Evolutionary conservation across 2,888 invertebrate species (phyloP), one percentile per base, ranked within the genome.

Genomic region (Pyralis farinalis): DNA sequence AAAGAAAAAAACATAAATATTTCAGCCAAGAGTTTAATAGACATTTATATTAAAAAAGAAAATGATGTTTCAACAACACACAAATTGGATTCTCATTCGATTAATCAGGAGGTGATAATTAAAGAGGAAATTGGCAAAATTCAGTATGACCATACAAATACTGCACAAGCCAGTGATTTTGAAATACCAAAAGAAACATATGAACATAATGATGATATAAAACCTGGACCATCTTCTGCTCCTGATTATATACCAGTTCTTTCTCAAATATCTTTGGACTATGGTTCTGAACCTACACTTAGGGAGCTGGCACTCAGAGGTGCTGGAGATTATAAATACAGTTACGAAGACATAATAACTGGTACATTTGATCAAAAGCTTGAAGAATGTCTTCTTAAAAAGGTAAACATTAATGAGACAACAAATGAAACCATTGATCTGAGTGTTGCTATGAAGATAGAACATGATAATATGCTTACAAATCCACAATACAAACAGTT

Each of bases 321-420:
- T 31, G 55, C 59, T 28, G 58, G 58, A 34, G 69, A 73, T 42
- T 86, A 69, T 41, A 88, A 88, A 60, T 88, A 87, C 71, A 72
- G 91, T 9, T 94, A 94, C 69, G 66, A 93, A 36, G 88, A 91
- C 46, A 92, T 92, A 7, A 90, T 94, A 12, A 90, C 90, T 4
- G 93, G 92, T 3, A 91, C 84, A 46, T 91, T 94, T 63, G 84
- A 91, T 55, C 90, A 92, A 40, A 93, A 93, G 72, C 73, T 94
- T 20, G 64, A 80, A 32, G 77, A 82, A 52, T 67, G 82, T 43
- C 49, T 88, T 0, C 51, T 60, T 8, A 65, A 70, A 43, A 77
- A 74, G 1, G 46, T 72, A 7, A 43, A 34, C 30, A 71, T 80
- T 39, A 62, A 49, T 34, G 47, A 48, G 7, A 46, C 55, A 56